Evolutionary conservation across 2,113 vertebrate genomes (phyloP), one percentile per base, ranked within the genome.

Genomic region (Pelobates fuscus): DNA sequence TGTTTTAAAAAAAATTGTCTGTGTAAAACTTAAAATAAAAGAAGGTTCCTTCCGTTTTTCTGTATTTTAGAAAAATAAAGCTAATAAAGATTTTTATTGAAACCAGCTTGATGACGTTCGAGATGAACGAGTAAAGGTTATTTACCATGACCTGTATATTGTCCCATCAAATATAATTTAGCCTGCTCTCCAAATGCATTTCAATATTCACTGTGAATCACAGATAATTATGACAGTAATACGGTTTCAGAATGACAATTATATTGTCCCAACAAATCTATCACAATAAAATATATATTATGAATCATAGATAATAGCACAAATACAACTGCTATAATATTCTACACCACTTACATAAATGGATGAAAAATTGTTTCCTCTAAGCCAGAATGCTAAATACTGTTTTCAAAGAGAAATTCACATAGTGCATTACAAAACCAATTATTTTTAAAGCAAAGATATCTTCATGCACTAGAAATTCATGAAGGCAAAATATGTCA

Each of bases 191-290:
- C 15, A 2, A 64, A 23, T 23, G 23, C 62, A 64, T 64, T 64
- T 64, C n/a, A 24, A 43, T 43, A 12, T 43, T 27, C 17, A 29
- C 26, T 2, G 24, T 64, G 62, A 64, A 64, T 64, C 30, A 64
- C 21, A 41, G 30, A 64, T 43, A 23, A 64, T 49, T 49, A 49
- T 49, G 44, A 2, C 37, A 41, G 32, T 5, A 5, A 37, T 37
- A 37, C 32, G 32, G 10, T 37, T 37, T 37, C 32, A 5, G 32
- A 37, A 10, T 10, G 32, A 10, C n/a, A n/a, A 37, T 37, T 37
- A 37, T 37, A 5, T 1, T 37, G 1, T 10, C 32, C 32, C 32
- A 37, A 10, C 32, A 37, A 6, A 6, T 5, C 32, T 5, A 37
- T 37, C 10, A 37, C 32, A 37, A 6, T 37, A 6, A 6, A 37